Evolutionary conservation across 2,888 invertebrate species (phyloP), one percentile per base, ranked within the genome.

Genomic region (Thecophora atra): DNA sequence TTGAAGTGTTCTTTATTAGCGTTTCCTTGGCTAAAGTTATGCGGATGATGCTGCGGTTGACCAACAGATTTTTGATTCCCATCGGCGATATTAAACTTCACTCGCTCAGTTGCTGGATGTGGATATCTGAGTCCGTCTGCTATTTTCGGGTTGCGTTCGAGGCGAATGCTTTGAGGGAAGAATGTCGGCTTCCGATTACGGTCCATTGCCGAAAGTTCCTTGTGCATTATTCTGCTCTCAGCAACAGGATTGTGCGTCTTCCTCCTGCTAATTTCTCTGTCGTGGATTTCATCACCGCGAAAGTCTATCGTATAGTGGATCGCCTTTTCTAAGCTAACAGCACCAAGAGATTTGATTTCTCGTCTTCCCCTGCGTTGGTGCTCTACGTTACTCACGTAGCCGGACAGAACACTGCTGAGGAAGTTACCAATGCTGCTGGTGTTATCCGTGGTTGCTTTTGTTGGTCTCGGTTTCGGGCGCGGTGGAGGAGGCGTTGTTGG

Each of bases 401-500:
- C 82, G 64, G 85, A 85, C 72, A 85, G 78, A 28, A 85, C 79
- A 51, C 82, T 82, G 21, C 80, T 83, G 65, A 85, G 85, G 77
- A 85, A 84, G 76, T 81, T 85, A 26, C 82, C 84, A 67, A 85
- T 85, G 73, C 82, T 82, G 69, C 78, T 78, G 54, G 84, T 80
- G 54, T 85, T 81, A 72, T 78, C 78, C 26, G 81, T 65, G 54
- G 76, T 77, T 72, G 79, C 62, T 52, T 74, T 64, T 60, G 76
- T 75, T 28, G 80, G 81, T 67, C 77, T 73, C 4, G 77, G 65
- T 17, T 65, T 72, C 0, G 82, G 79, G 47, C 78, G 77, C 0
- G 79, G 79, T 26, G 47, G 79, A 6, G 37, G 37, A 37, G 37
- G 37, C 37, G 37, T 74, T 63, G 72, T 17, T 75, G 77, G 1